phyloP scores from a whole-genome alignment of 2,113 vertebrate species.

The Ariopsis seemanni region DNA sequence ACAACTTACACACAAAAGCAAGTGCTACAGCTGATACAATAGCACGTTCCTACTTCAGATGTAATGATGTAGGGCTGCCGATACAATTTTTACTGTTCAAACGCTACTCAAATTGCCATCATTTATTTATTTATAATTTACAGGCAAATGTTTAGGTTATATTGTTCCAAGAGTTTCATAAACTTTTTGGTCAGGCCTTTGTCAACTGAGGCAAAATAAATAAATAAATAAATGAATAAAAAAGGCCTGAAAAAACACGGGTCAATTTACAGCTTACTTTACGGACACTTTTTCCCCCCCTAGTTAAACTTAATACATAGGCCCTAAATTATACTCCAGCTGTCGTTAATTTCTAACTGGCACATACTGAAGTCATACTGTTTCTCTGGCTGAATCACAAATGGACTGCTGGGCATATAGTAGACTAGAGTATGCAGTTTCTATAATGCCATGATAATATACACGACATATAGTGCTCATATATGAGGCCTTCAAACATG shows the following conservation, averaged over 20 bases:
- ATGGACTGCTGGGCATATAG: neutral
- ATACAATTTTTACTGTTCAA: neutral
- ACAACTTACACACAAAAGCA: neutral
- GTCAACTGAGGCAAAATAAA: neutral
- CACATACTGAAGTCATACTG: neutral
- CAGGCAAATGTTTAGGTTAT: neutral
- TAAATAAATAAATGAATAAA: neutral
- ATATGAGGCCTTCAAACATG: neutral
- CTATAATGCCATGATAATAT: too few species aligned
- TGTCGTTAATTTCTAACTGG: neutral
- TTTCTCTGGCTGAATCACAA: neutral
- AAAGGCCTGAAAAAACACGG: neutral
- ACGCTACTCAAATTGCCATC: neutral
- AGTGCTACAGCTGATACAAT: neutral
- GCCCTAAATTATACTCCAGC: neutral
- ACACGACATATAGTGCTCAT: neutral
- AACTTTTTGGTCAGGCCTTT: neutral
- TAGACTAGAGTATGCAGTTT: neutral
- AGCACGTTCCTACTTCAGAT: neutral
- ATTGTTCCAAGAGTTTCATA: neutral
- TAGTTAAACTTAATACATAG: neutral
- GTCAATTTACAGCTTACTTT: neutral
- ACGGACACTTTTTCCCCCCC: neutral
- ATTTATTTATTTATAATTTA: neutral
- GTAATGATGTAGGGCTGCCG: neutral